Conservation (phyloP, 2,113 vertebrate genomes). For the Rousettus leschenaultii region DNA sequence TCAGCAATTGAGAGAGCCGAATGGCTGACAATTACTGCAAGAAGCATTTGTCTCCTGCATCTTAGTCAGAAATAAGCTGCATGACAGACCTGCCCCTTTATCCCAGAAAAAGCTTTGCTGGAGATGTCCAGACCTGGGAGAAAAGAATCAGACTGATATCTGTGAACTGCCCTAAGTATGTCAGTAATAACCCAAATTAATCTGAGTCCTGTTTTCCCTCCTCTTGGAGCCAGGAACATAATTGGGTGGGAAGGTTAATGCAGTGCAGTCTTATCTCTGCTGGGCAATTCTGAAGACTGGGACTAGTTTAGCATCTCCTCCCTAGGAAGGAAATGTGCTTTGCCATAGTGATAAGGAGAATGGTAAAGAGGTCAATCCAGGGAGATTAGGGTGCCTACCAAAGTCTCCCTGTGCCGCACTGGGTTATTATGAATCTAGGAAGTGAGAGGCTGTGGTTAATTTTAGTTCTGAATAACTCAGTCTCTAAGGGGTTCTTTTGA, state of each 20-base stretch:
- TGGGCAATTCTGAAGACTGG: neutral
- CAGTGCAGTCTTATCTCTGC: conserved; percentile 24
- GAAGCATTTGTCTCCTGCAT: neutral
- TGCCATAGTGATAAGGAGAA: conserved; percentile 57
- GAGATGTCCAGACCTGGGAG: neutral
- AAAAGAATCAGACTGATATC: neutral
- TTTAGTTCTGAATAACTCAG: conserved; percentile 49
- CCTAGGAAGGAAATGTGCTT: conserved; percentile 52
- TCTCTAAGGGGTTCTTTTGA: conserved; percentile 34
- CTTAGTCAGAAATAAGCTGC: conserved; percentile 21
- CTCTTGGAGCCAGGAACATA: neutral
- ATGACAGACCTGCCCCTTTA: neutral
- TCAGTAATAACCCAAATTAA: conserved; percentile 36
- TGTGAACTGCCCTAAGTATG: neutral
- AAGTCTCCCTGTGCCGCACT: neutral
- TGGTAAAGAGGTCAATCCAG: conserved; percentile 50
- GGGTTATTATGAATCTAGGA: conserved; percentile 52
- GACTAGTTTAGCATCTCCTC: conserved; percentile 15
- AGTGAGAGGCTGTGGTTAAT: conserved; percentile 56
- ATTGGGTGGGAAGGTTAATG: conserved; percentile 48
- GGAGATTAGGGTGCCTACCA: conserved; percentile 40
- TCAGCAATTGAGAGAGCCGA: neutral
- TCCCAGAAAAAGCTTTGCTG: neutral
- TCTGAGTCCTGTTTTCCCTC: conserved; percentile 39
- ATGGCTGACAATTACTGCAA: neutral